Evolutionary conservation across 2,113 vertebrate genomes (phyloP), one percentile per base, ranked within the genome.

Genomic region (Xenus cinereus): DNA sequence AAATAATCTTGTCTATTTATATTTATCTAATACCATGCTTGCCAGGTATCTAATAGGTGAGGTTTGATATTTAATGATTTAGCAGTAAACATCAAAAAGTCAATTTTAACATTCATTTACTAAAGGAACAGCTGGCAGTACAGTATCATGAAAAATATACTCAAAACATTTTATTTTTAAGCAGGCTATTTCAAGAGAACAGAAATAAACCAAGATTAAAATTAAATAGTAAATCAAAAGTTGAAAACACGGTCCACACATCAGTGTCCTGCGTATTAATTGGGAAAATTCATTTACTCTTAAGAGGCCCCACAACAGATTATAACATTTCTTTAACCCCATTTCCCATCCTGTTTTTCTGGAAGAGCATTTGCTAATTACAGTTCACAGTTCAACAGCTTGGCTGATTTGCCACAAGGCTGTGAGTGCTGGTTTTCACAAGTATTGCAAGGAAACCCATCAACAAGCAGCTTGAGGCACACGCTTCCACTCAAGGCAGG

Each of bases 401-500:
- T 89, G 78, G 67, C 41, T 83, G 39, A 48, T 28, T 48, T 57
- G 64, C 56, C 54, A 26, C 2, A 14, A 78, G 69, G 28, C 48
- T 3, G 3, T 1, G 14, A 79, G 48, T 6, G 0, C 54, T 6
- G 37, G 4, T 45, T 80, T 82, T 85, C 50, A 67, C 59, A 30
- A 24, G 41, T 30, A 3, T 2, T 4, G 63, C 28, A 62, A n/a
- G 48, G 8, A 63, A 89, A 64, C 2, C 27, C 4, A 0, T 12
- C 57, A 39, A 5, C 0, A 0, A 66, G 23, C 7, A 35, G 12
- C 30, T 21, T 15, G 33, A 15, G 56, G 62, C 9, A 33, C 1
- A 0, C 0, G 0, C 12, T 87, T 16, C 43, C 46, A 24, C 39
- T 9, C 57, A 1, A 14, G 30, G 32, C 0, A 0, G 14, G 53